These are phyloP conservation scores for Eudorcas thomsonii DNA, from an alignment of 2,113 vertebrate genomes.

Conservation along the genomic window DNA sequence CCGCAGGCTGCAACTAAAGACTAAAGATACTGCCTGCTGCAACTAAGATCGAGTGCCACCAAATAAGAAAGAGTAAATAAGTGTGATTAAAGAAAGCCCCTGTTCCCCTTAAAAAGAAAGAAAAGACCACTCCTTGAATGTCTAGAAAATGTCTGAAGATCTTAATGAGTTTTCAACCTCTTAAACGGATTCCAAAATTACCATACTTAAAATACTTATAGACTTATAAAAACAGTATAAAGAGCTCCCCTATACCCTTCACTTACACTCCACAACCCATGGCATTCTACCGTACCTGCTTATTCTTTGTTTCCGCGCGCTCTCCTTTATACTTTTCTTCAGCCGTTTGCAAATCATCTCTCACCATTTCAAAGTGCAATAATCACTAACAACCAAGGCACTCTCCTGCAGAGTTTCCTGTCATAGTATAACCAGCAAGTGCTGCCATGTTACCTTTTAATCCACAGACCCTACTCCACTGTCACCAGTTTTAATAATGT, in stretches of 20 bases:
- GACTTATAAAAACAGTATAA: not conserved
- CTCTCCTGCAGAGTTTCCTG: not conserved
- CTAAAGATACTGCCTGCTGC: not conserved
- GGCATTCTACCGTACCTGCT: not conserved
- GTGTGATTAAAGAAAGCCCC: not conserved
- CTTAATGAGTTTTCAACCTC: not conserved
- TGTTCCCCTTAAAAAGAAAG: not conserved
- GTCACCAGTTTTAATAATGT: not conserved
- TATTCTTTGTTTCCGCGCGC: not conserved
- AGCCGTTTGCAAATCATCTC: not conserved
- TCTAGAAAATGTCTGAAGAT: not conserved
- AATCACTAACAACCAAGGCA: not conserved
- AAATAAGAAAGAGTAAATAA: not conserved
- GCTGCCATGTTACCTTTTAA: not conserved
- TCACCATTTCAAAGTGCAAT: not conserved
- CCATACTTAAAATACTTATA: not conserved
- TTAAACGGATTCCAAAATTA: not conserved
- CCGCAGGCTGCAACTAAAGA: accelerated
- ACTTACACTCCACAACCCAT: not conserved
- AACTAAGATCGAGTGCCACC: not conserved
- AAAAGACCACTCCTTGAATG: not conserved
- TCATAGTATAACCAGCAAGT: not conserved
- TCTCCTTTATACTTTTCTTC: not conserved
- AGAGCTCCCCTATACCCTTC: not conserved
- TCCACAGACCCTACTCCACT: not conserved